Conservation (phyloP, 2,797 vertebrate genomes). For the Epinephelus awoara region DNA sequence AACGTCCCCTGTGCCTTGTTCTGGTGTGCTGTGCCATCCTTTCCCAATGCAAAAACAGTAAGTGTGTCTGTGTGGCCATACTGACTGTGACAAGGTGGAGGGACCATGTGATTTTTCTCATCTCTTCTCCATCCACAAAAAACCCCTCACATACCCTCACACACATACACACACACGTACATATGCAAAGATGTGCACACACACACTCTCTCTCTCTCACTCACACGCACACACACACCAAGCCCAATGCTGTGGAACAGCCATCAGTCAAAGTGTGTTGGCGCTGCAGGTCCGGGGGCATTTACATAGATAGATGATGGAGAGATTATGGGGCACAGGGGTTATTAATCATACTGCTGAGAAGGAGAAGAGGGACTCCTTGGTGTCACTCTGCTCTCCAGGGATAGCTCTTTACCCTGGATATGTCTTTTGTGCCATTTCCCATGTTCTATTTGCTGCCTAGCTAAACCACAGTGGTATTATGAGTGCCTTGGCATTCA, state of each 20-base stretch:
- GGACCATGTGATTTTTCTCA: slow-evolving; percentile 54
- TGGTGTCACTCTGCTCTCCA: slow-evolving; percentile 77
- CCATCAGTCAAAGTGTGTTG: slow-evolving; percentile 84
- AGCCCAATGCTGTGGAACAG: slow-evolving; percentile 74
- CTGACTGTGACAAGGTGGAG: slow-evolving; percentile 30
- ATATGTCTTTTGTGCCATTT: slow-evolving; percentile 76
- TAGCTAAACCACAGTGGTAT: slow-evolving; percentile 60
- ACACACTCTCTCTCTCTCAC: not conserved
- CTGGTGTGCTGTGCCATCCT: slow-evolving; percentile 4
- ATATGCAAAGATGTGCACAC: slow-evolving; percentile 36
- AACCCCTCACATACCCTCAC: slow-evolving; percentile 27
- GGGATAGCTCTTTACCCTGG: slow-evolving; percentile 75
- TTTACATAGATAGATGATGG: slow-evolving; percentile 88
- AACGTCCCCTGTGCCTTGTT: slow-evolving; percentile 43
- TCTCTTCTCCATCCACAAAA: slow-evolving; percentile 44
- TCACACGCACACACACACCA: slow-evolving; percentile 42
- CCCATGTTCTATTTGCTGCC: slow-evolving; percentile 60
- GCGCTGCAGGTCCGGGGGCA: slow-evolving; percentile 80
- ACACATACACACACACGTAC: slow-evolving; percentile 28
- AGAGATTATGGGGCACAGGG: slow-evolving; percentile 83
- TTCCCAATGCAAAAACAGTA: slow-evolving; percentile 20
- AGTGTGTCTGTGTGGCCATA: slow-evolving; percentile 23
- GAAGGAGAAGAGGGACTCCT: slow-evolving; percentile 74
- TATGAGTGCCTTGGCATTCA: slow-evolving; percentile 47
- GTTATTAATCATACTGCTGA: slow-evolving; percentile 85